These are phyloP conservation scores for Thryonomys swinderianus DNA, from an alignment of 2,113 vertebrate genomes.

Conservation along the genomic window DNA sequence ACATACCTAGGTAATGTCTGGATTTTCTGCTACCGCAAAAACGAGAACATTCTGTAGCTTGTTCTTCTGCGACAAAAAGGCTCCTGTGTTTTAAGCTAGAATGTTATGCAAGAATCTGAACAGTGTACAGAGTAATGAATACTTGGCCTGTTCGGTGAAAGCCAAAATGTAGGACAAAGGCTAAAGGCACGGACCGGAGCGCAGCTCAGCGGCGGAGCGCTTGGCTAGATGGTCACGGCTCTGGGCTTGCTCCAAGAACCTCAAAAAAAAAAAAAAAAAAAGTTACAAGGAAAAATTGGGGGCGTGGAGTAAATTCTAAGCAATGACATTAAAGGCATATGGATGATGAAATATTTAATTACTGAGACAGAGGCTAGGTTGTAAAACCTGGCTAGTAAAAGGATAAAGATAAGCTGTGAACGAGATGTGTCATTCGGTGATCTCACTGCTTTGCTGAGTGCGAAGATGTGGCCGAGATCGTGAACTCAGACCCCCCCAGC, in stretches of 20 bases:
- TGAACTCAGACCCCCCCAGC: neutral
- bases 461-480: neutral
- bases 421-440: neutral
- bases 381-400: slow-evolving; percentile 2
- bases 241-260: neutral
- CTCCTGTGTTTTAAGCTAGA: slow-evolving; percentile 55
- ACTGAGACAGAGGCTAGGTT: neutral
- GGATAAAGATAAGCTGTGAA: neutral
- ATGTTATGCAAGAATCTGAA: slow-evolving; percentile 49
- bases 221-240: neutral
- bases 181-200: neutral
- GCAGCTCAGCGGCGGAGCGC: neutral
- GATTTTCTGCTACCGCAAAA: slow-evolving; percentile 67
- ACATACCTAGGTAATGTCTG: slow-evolving; percentile 57
- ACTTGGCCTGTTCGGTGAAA: slow-evolving; percentile 63
- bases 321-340: slow-evolving; percentile 36
- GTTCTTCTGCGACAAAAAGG: slow-evolving; percentile 72
- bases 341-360: slow-evolving; percentile 56
- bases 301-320: slow-evolving; percentile 52
- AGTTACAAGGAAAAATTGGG: slow-evolving; percentile 47
- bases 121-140: slow-evolving; percentile 66
- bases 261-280: slow-evolving; percentile 10
- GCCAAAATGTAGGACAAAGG: slow-evolving; percentile 69
- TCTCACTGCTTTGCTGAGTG: neutral
- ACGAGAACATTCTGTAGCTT: slow-evolving; percentile 77